phyloP scores from a whole-genome alignment of 2,888 invertebrate genomes.

The Toxonevra muliebris region DNA sequence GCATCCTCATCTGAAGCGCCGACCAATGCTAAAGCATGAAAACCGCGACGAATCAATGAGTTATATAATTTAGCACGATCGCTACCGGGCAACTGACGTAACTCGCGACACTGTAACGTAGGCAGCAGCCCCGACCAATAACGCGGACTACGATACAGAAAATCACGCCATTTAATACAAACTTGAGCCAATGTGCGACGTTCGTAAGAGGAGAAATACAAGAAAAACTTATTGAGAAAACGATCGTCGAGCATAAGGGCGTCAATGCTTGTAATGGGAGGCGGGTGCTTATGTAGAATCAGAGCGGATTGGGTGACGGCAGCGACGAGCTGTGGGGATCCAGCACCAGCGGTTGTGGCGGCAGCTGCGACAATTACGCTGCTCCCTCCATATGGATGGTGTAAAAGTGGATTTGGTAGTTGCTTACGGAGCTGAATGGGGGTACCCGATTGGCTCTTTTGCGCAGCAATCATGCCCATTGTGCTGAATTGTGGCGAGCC shows the following conservation, averaged over 20 bases:
- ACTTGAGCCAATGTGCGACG: slow-evolving; percentile 83
- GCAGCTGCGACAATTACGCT: slow-evolving; percentile 19
- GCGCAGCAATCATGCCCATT: slow-evolving; percentile 55
- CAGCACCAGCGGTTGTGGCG: slow-evolving; percentile 38
- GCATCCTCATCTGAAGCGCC: slow-evolving; percentile 92
- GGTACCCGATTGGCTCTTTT: slow-evolving; percentile 53
- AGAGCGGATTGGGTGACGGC: slow-evolving; percentile 52
- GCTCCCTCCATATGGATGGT: slow-evolving; percentile 54
- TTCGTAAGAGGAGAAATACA: slow-evolving; percentile 82
- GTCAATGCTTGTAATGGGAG: slow-evolving; percentile 73
- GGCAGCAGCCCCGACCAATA: slow-evolving; percentile 90
- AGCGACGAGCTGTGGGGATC: slow-evolving; percentile 60
- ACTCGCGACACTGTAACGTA: slow-evolving; percentile 85
- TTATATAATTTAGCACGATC: slow-evolving; percentile 76
- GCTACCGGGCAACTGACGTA: slow-evolving; percentile 71
- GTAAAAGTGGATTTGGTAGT: slow-evolving; percentile 62
- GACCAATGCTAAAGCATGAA: slow-evolving; percentile 83
- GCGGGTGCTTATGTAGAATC: slow-evolving; percentile 66
- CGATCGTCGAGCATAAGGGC: slow-evolving; percentile 85
- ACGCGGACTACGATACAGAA: slow-evolving; percentile 85
- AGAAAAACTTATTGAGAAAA: slow-evolving; percentile 85
- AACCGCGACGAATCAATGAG: slow-evolving; percentile 84
- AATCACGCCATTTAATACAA: slow-evolving; percentile 87
- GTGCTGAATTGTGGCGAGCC: slow-evolving; percentile 56
- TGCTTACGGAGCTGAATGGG: slow-evolving; percentile 63